Conservation (phyloP, 2,888 invertebrate genomes). For the Ochlodes sylvanus region DNA sequence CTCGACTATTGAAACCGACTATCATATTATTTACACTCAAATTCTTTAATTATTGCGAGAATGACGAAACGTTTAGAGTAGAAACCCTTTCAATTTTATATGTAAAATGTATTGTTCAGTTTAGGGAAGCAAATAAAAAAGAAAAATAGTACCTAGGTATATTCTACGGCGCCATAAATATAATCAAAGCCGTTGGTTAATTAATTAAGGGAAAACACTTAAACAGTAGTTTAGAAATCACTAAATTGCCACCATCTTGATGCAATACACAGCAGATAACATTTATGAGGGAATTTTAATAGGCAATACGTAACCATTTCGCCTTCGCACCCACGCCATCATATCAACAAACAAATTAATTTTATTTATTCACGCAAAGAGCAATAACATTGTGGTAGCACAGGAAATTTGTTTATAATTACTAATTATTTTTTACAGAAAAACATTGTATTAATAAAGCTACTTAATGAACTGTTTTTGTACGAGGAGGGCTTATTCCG, state of each 20-base stretch:
- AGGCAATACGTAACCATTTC: conserved; percentile 35
- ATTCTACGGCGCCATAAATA: not conserved
- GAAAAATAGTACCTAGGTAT: not conserved
- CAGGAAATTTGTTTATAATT: conserved; percentile 14
- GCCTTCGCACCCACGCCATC: conserved; percentile 28
- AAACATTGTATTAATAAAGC: no score
- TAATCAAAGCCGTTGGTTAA: conserved; percentile 20
- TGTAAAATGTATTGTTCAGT: no score
- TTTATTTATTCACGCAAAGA: conserved; percentile 33
- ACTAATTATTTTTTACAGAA: not conserved
- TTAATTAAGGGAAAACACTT: conserved; percentile 26
- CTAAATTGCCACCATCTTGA: conserved; percentile 33
- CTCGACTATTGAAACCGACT: no score
- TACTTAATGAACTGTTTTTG: no score
- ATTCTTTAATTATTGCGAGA: no score
- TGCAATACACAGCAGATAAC: conserved; percentile 28
- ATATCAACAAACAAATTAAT: conserved; percentile 34
- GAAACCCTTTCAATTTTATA: no score
- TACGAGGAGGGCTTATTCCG: no score
- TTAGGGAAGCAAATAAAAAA: no score
- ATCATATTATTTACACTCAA: no score
- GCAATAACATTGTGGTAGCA: conserved; percentile 18
- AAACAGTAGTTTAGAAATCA: conserved; percentile 25
- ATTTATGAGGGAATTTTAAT: conserved; percentile 37
- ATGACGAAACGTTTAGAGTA: no score